phyloP scores from a whole-genome alignment of 2,113 vertebrate species.

The Cyphomyrus discorhynchus region DNA sequence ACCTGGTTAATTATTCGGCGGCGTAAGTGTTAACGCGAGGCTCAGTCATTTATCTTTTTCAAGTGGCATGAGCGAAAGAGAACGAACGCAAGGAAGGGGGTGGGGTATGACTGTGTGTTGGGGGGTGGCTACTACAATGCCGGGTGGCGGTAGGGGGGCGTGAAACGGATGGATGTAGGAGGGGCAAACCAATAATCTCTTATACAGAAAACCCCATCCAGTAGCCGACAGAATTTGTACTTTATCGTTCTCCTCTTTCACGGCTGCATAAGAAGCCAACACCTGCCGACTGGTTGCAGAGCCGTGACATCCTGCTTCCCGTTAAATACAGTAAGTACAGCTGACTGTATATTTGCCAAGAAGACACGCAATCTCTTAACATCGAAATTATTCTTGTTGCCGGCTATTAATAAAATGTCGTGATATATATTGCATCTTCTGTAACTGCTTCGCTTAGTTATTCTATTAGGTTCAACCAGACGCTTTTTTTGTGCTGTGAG shows the following conservation, averaged over 20 bases:
- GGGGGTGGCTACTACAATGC: not conserved
- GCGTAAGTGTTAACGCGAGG: not conserved
- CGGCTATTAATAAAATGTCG: not conserved
- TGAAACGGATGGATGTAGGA: constrained; percentile 10
- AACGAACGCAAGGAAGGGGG: not conserved
- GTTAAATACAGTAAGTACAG: not conserved
- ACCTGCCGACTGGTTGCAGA: not conserved
- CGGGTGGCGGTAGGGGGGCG: not conserved
- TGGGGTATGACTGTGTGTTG: not conserved
- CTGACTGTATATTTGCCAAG: not conserved
- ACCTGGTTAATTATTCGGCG: not conserved
- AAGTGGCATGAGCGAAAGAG: not conserved
- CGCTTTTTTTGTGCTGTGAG: not conserved
- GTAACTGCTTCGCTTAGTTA: not conserved
- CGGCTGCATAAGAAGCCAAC: not conserved
- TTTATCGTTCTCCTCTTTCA: not conserved
- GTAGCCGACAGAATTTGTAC: constrained; percentile 16
- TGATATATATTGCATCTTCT: not conserved
- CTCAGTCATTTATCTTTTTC: constrained; percentile 12
- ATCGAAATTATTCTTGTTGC: not conserved
- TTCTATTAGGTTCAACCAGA: not conserved
- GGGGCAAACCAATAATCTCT: constrained; percentile 21
- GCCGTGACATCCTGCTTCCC: not conserved
- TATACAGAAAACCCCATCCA: constrained; percentile 17
- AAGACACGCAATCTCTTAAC: not conserved